These are phyloP conservation scores for Medauroidea extradentata DNA, from an alignment of 1,140 invertebrate genomes.

Conservation along the genomic window DNA sequence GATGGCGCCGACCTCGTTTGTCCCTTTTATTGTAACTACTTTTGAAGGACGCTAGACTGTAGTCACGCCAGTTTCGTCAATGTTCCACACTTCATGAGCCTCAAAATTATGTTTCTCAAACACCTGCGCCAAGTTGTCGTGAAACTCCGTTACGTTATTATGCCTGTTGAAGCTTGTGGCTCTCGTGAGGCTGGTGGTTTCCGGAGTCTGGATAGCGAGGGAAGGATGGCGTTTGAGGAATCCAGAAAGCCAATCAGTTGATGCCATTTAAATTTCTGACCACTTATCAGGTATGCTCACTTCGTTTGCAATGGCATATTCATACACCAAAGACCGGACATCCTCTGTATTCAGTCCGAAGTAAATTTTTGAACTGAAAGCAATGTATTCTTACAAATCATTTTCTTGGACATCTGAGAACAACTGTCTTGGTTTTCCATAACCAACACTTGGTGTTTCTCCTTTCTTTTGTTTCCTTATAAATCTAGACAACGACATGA, in stretches of 20 bases:
- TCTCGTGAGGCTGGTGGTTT: conserved; percentile 39
- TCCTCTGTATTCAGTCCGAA: conserved; percentile 32
- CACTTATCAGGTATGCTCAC: conserved; percentile 14
- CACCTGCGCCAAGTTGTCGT: conserved; percentile 25
- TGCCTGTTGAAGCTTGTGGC: conserved; percentile 41
- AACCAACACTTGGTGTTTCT: background rate
- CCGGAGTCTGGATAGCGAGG: conserved; percentile 38
- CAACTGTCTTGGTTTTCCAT: background rate
- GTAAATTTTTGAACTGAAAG: conserved; percentile 23
- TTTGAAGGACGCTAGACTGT: conserved; percentile 36
- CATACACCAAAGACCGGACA: conserved; percentile 16
- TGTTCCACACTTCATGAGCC: conserved; percentile 35
- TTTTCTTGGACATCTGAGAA: conserved; percentile 6
- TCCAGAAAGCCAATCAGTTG: conserved; percentile 38
- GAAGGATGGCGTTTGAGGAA: conserved; percentile 41
- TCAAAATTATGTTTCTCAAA: conserved; percentile 30
- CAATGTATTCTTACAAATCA: conserved; percentile 8
- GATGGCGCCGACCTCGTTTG: conserved; percentile 37
- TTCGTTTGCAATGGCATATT: conserved; percentile 13
- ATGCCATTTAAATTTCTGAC: conserved; percentile 23
- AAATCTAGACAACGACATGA: background rate
- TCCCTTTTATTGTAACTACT: conserved; percentile 33
- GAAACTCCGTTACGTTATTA: conserved; percentile 37
- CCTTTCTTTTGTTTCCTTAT: background rate
- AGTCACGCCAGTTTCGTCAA: conserved; percentile 40